Percentiles rank a stretch among this genome's conserved stretches.
Evolutionary conservation across 1,140 invertebrate genomes (phyloP).

Genomic region (Amphibalanus amphitrite): DNA sequence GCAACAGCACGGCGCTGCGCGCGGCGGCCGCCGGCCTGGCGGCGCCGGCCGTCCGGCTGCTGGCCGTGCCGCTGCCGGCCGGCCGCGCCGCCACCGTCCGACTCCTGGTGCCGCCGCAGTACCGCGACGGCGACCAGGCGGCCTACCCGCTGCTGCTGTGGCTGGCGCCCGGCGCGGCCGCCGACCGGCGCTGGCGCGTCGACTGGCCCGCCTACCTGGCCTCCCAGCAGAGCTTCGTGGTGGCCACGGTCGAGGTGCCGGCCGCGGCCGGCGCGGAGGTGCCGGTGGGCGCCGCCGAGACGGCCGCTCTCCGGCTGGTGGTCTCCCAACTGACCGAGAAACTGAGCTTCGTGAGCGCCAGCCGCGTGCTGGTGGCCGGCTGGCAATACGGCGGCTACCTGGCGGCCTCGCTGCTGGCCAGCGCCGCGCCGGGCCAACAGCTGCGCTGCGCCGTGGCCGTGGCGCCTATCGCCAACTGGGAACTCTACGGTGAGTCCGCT

Average conservation of each 20-base stretch:
- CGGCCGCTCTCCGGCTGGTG: neutral
- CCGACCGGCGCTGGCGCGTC: neutral
- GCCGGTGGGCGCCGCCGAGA: neutral
- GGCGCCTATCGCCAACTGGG: constrained; percentile 81
- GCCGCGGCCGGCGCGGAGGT: neutral
- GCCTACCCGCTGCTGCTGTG: neutral
- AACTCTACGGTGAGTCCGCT: constrained; percentile 33
- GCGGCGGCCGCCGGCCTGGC: neutral
- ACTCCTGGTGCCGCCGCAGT: neutral
- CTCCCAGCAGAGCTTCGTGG: neutral
- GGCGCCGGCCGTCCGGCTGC: neutral
- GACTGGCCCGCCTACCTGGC: neutral
- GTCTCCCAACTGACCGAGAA: neutral
- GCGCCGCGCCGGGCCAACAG: constrained; percentile 42
- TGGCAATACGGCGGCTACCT: neutral
- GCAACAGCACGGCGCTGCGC: neutral
- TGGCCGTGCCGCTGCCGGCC: neutral
- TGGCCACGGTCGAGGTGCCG: neutral
- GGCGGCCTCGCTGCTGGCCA: neutral
- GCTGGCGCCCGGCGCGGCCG: neutral
- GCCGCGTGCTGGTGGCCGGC: neutral
- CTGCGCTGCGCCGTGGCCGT: constrained; percentile 82
- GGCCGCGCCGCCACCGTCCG: neutral
- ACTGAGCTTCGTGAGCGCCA: neutral
- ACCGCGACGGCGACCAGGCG: neutral